Base-by-base conservation (phyloP, 2,113 vertebrate species). In the Pongo abelii region DNA sequence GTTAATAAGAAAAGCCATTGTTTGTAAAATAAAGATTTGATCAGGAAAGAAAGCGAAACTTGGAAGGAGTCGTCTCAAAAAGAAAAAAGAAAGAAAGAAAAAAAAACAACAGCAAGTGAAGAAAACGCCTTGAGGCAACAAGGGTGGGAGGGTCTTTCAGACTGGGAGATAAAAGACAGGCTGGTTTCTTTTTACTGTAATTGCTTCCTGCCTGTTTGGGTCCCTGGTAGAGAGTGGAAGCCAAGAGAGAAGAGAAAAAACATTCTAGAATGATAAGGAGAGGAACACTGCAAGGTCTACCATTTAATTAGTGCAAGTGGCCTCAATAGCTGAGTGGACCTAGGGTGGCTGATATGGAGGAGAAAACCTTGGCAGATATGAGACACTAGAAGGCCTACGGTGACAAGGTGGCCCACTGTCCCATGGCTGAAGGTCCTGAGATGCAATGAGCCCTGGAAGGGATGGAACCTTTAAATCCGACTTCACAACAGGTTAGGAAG, bases 171-270 rank as follows among this genome's bases (percentile, higher is more conserved):
- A 84, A 96, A 85, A 64, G 64, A 50, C 92, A 32, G 35, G 10
- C 48, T 43, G 95, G 89, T 79, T 95, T 93, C 91, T 55, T 59
- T 16, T 85, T 84, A 89, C 86, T 30, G 23, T 91, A 84, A 95
- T 88, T 92, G 96, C 93, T 95, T 95, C 96, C 95, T 93, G 95
- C 72, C 67, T 48, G 13, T 27, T 16, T 77, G n/a, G 35, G 57
- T 55, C 46, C 38, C 75, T 23, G 11, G 46, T 3, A 32, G 75
- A 91, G 30, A 55, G 48, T 43, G 50, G 25, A 81, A 96, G 89
- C 43, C 70, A 32, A 43, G 61, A 89, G 84, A 80, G 91, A 59
- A 74, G 90, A 95, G 46, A 48, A 35, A 84, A 86, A 61, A 55
- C 11, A 2, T 83, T 72, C 67, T 52, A 52, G 81, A 78, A 67